Evolutionary conservation across 2,797 vertebrate species (phyloP).

Genomic region (Malurus leucopterus): DNA sequence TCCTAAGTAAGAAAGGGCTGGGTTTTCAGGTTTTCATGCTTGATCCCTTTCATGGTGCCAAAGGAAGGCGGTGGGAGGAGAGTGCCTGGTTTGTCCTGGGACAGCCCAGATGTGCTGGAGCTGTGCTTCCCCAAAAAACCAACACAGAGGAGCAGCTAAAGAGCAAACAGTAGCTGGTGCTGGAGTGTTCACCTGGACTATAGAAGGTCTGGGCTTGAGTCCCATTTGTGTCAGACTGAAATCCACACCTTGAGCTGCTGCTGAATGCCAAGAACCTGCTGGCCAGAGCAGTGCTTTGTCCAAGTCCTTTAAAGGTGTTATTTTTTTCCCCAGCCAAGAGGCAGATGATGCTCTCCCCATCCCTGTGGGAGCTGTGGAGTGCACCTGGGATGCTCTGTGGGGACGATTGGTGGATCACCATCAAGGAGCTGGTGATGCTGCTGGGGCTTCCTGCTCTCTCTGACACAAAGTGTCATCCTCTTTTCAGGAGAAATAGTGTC

Average conservation of each 20-base stretch:
- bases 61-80: not conserved
- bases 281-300: not conserved
- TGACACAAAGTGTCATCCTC: not conserved
- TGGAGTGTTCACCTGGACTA: not conserved
- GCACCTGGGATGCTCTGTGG: not conserved
- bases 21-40: not conserved
- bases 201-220: not conserved
- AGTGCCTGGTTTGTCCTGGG: not conserved
- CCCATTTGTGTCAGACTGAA: not conserved
- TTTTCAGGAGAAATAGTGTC: not conserved
- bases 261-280: not conserved
- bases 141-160: not conserved
- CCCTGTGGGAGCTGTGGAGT: not conserved
- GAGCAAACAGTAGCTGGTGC: not conserved
- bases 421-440: not conserved
- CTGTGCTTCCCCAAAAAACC: not conserved
- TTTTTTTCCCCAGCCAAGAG: not conserved
- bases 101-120: not conserved
- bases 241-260: not conserved
- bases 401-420: not conserved
- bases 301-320: not conserved
- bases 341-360: not conserved
- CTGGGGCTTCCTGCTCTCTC: not conserved
- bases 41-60: accelerated
- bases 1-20: not conserved